Evolutionary conservation across 2,797 vertebrate species (phyloP), one percentile per base, ranked within the genome.

Genomic region (Caiman crocodilus): DNA sequence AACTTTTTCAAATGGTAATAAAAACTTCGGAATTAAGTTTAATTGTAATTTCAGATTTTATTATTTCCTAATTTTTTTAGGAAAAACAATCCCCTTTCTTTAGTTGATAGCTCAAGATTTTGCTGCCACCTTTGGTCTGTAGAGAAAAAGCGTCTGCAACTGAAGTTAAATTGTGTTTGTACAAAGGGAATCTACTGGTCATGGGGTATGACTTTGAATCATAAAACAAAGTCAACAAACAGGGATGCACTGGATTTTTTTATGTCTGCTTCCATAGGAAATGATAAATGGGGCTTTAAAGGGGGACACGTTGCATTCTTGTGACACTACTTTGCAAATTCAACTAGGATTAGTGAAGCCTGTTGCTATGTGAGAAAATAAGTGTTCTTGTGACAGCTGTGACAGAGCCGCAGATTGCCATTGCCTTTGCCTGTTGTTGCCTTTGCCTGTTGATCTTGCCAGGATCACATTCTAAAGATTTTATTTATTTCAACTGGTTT

Each of bases 111-210:
- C 79, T 94, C 92, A 91, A 94, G 95, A 89, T 94, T 95, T 94
- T 96, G 96, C 96, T 96, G 96, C 96, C 95, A 96, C 95, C 96
- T 96, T 91, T 96, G 89, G 95, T 96, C 96, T 91, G 82, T 82
- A 69, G 69, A 71, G 73, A 95, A 96, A 97, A 96, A 92, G 94
- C 90, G 25, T 94, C 84, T 87, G 57, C 67, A 92, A 59, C 84
- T 90, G 73, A 50, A 50, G 9, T 50, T 50, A 50, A 3, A 10
- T 8, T 50, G 42, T 50, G 42, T 50, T 50, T 50, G 9, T 50
- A 11, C 42, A 50, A 50, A 50, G 42, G 42, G 42, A 50, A 50
- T 50, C 9, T 50, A 50, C 42, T 50, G 42, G 42, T 50, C 42
- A 50, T 50, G 9, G 42, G 42, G 42, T 50, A 50, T 73, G 25